phyloP scores from a whole-genome alignment of 1,140 invertebrate species.

The Lithobius niger region DNA sequence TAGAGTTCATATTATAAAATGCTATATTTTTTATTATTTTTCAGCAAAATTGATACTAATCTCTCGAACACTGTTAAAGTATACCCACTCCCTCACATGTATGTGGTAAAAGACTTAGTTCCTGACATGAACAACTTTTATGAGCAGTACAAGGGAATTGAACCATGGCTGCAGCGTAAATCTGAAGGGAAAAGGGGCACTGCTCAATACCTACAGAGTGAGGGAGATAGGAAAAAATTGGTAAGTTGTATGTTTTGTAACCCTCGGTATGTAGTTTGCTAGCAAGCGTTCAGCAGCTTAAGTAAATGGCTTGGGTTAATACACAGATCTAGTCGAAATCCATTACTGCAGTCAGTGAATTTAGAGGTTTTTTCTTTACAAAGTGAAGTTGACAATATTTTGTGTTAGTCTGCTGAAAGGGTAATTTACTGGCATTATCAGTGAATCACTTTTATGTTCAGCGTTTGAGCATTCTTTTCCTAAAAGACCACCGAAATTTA shows the following conservation, averaged over 20 bases:
- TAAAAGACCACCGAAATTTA: no score
- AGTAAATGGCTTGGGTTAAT: slow-evolving; percentile 89
- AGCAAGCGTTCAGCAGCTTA: no score
- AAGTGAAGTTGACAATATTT: no score
- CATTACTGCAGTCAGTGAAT: no score
- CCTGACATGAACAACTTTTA: slow-evolving; percentile 93
- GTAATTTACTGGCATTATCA: no score
- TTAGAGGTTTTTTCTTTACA: no score
- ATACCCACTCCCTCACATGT: slow-evolving; percentile 96
- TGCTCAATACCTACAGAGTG: slow-evolving; percentile 71
- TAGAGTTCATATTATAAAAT: no score
- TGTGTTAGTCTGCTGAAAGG: no score
- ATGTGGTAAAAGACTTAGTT: slow-evolving; percentile 93
- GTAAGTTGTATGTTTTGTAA: slow-evolving; percentile 88
- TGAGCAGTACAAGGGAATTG: slow-evolving; percentile 81
- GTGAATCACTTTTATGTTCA: no score
- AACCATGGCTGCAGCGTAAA: slow-evolving; percentile 84
- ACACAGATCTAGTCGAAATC: no score
- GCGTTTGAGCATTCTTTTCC: no score
- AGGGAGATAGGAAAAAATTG: slow-evolving; percentile 80
- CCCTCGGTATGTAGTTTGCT: no score
- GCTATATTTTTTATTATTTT: slow-evolving; percentile 26
- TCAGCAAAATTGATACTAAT: slow-evolving; percentile 77
- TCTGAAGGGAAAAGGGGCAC: slow-evolving; percentile 45
- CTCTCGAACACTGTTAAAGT: slow-evolving; percentile 65